A percentile compares a stretch with the other conserved stretches of the same genome.
phyloP scores from a whole-genome alignment of 2,797 vertebrate species.

The Eidolon dupreanum region DNA sequence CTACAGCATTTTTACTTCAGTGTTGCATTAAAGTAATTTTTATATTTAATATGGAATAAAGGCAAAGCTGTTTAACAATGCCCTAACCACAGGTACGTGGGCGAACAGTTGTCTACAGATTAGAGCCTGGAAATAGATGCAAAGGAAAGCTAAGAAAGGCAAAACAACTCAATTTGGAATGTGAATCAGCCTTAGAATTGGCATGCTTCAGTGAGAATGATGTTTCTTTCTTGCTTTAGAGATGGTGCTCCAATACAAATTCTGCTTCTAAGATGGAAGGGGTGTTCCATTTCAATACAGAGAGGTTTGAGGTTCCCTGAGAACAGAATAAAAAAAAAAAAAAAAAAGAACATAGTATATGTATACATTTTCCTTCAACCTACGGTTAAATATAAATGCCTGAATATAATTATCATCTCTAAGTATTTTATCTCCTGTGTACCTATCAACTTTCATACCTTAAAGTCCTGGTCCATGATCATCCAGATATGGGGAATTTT shows the following conservation, averaged over 20 bases:
- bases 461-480: neutral
- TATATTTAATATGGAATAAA: slow-evolving; percentile 72
- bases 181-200: slow-evolving; percentile 50
- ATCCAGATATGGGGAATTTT: neutral
- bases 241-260: neutral
- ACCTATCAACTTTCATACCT: neutral
- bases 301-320: slow-evolving; percentile 18
- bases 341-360: neutral
- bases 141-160: slow-evolving; percentile 70
- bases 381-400: slow-evolving; percentile 7
- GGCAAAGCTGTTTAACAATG: slow-evolving; percentile 60
- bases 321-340: neutral
- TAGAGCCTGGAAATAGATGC: slow-evolving; percentile 68
- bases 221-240: slow-evolving; percentile 36
- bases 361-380: neutral
- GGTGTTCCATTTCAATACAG: neutral
- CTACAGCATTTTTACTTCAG: slow-evolving; percentile 67
- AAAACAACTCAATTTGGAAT: slow-evolving; percentile 72
- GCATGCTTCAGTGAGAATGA: neutral
- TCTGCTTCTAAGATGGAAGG: slow-evolving; percentile 11
- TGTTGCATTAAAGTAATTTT: slow-evolving; percentile 76
- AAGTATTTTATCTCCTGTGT: neutral
- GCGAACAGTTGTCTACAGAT: slow-evolving; percentile 72
- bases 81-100: slow-evolving; percentile 65
- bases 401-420: neutral